Base-by-base conservation (phyloP, 2,888 invertebrate genomes). In the Ditula angustiorana region DNA sequence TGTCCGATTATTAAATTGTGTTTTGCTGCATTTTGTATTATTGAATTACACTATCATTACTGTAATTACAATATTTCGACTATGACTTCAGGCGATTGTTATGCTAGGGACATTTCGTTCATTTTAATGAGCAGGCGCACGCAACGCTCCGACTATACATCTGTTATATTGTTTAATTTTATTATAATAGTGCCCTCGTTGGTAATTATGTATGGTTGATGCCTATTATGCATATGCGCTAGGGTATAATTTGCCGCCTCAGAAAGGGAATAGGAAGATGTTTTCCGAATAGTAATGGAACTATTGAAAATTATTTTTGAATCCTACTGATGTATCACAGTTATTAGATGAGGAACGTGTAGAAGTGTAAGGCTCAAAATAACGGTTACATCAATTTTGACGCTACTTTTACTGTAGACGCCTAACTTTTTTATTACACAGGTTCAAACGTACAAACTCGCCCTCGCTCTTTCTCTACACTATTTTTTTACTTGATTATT, bases 61-160 rank as follows among this genome's bases (percentile, higher is more conserved):
- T 53, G 53, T 53, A 16, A 64, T 59, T 59, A 64, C 23, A 28
- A 19, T 59, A 64, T 64, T 64, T 53, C 52, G 63, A 26, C 57
- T 50, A 23, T 58, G 23, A 30, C n/a, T 47, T 47, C 55, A 55
- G 33, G 37, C 24, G 33, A 46, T 41, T 52, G 35, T 37, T 49
- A 47, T 53, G 53, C 35, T 55, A 67, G 65, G 37, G 59, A 57
- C 66, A 41, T 24, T 67, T 65, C 58, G 72, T 73, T 73, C 67
- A 70, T 68, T 72, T 70, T 74, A 80, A 80, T 75, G 74, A 73
- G 70, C 59, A 69, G 61, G 72, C 72, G 70, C 79, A 81, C 74
- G 82, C 81, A 77, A 82, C 68, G 61, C 63, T 68, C 70, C 69
- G 61, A 58, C 70, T 70, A 65, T 72, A 60, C 79, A 77, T 71